These are phyloP conservation scores for Dendropsophus ebraccatus DNA, from an alignment of 2,113 vertebrate genomes.

Conservation along the genomic window DNA sequence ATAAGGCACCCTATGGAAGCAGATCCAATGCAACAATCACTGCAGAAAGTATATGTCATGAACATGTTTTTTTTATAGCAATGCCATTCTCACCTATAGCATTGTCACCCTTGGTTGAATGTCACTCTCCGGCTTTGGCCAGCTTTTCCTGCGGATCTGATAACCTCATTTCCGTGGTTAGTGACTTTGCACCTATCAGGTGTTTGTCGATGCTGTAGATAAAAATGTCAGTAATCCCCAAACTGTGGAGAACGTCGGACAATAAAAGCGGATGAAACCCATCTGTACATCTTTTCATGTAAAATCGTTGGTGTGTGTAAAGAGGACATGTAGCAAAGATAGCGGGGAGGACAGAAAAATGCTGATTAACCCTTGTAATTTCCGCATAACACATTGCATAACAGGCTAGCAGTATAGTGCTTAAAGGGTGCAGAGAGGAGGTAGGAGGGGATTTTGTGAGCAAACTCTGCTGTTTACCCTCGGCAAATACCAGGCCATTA, in stretches of 20 bases:
- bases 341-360: background rate
- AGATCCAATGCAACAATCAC: background rate
- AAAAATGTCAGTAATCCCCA: background rate
- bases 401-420: conserved; percentile 18
- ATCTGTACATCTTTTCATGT: background rate
- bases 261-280: background rate
- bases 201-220: background rate
- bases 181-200: background rate
- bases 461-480: conserved; percentile 48
- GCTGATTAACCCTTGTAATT: background rate
- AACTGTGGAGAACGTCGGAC: background rate
- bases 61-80: background rate
- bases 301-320: background rate
- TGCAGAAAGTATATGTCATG: background rate
- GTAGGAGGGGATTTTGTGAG: conserved; percentile 52
- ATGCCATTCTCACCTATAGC: background rate
- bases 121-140: background rate
- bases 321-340: background rate
- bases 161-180: background rate
- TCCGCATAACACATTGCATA: background rate
- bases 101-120: background rate
- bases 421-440: conserved; percentile 44
- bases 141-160: background rate
- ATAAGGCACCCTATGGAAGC: background rate
- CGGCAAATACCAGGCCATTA: conserved; percentile 53